phyloP scores from a whole-genome alignment of 2,797 vertebrate species.

The Cossypha niveicapilla region DNA sequence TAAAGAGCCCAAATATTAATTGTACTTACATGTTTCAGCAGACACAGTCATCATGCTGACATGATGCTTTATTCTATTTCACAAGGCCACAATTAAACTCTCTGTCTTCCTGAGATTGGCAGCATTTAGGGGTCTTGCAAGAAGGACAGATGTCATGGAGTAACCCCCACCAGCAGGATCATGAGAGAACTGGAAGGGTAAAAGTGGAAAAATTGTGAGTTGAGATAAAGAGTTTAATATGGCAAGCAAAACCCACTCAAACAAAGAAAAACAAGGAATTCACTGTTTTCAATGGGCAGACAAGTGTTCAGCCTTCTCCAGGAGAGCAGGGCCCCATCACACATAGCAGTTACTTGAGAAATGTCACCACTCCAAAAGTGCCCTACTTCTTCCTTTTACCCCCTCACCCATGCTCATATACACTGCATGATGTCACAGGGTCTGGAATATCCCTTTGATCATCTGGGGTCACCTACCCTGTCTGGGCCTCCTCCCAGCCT shows the following conservation, averaged over 20 bases:
- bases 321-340: background rate
- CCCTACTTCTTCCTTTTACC: background rate
- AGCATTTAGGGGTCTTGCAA: background rate
- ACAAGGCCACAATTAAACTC: background rate
- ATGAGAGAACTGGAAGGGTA: background rate
- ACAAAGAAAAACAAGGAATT: background rate
- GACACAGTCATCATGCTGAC: background rate
- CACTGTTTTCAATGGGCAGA: background rate
- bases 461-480: background rate
- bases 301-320: background rate
- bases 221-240: background rate
- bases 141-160: background rate
- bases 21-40: background rate
- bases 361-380: background rate
- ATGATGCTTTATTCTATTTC: background rate
- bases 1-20: background rate
- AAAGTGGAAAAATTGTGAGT: background rate
- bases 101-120: background rate
- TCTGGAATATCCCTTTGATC: background rate
- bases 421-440: background rate
- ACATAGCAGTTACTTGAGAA: accelerated
- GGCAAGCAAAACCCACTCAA: background rate
- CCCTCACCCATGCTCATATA: background rate
- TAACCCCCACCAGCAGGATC: background rate
- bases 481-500: accelerated